These are phyloP conservation scores for Butorides virescens DNA, from an alignment of 2,113 vertebrate species.

Conservation along the genomic window DNA sequence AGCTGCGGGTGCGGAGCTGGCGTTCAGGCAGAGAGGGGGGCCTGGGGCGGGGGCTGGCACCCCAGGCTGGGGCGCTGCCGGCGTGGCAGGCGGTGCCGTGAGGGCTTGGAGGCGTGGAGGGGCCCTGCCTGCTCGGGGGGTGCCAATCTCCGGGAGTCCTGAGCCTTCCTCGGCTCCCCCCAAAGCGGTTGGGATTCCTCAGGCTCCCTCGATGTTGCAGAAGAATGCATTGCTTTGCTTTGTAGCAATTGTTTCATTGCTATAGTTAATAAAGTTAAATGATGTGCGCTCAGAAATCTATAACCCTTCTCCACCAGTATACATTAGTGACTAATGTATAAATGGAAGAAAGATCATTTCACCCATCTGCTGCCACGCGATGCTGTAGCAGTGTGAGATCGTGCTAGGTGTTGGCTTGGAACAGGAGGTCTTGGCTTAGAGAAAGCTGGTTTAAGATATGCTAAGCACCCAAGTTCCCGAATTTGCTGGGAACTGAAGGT, in stretches of 20 bases:
- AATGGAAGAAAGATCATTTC: not conserved
- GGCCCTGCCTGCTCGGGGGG: rapidly evolving
- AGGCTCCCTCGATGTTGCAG: no score
- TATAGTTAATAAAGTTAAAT: not conserved
- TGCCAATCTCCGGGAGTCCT: not conserved
- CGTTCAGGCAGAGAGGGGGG: not conserved
- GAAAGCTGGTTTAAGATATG: not conserved
- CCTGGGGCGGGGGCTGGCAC: no score
- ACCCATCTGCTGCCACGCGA: rapidly evolving
- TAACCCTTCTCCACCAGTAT: not conserved
- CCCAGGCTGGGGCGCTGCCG: rapidly evolving
- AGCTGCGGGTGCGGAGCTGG: not conserved
- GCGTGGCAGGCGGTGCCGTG: rapidly evolving
- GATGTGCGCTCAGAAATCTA: rapidly evolving
- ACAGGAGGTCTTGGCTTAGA: not conserved
- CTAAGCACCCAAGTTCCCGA: not conserved
- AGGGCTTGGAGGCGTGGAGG: not conserved
- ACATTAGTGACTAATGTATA: rapidly evolving
- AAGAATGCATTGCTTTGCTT: not conserved
- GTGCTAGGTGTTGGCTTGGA: not conserved
- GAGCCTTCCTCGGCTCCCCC: not conserved
- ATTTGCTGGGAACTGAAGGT: not conserved
- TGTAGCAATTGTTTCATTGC: not conserved
- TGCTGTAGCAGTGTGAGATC: not conserved
- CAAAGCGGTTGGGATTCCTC: rapidly evolving